phyloP scores from a whole-genome alignment of 2,113 vertebrate species.

The Mesitornis unicolor region DNA sequence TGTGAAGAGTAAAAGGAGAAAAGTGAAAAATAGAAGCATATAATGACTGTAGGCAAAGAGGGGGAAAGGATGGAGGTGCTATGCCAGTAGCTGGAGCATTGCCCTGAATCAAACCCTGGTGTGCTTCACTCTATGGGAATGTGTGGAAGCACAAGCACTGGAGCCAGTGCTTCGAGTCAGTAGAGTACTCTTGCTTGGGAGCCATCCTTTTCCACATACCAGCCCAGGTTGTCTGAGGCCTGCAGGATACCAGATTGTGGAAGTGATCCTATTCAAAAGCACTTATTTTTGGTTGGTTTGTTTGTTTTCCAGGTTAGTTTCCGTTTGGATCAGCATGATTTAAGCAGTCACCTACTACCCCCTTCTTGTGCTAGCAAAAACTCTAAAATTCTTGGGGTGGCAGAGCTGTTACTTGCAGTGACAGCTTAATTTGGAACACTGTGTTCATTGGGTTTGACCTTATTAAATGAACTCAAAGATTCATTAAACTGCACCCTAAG shows the following conservation, averaged over 20 bases:
- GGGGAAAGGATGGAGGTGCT: neutral
- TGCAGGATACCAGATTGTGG: neutral
- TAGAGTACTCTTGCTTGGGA: neutral
- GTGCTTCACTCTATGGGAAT: neutral
- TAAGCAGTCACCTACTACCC: fast-evolving
- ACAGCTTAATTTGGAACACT: neutral
- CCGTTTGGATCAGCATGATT: neutral
- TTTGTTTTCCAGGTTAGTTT: neutral
- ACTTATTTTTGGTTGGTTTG: no score
- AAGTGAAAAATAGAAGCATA: neutral
- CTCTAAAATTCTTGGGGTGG: neutral
- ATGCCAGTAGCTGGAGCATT: neutral
- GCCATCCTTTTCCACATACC: fast-evolving
- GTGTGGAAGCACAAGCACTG: neutral
- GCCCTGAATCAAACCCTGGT: neutral
- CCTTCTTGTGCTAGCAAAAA: neutral
- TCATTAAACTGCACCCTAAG: neutral
- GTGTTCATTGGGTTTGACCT: neutral
- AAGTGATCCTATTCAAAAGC: neutral
- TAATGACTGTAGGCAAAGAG: neutral
- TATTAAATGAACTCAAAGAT: neutral
- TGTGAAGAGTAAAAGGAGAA: neutral
- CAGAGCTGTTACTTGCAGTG: neutral
- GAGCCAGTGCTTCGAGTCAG: neutral
- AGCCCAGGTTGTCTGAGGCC: neutral